phyloP scores from a whole-genome alignment of 2,113 vertebrate species.

The Tursiops truncatus region DNA sequence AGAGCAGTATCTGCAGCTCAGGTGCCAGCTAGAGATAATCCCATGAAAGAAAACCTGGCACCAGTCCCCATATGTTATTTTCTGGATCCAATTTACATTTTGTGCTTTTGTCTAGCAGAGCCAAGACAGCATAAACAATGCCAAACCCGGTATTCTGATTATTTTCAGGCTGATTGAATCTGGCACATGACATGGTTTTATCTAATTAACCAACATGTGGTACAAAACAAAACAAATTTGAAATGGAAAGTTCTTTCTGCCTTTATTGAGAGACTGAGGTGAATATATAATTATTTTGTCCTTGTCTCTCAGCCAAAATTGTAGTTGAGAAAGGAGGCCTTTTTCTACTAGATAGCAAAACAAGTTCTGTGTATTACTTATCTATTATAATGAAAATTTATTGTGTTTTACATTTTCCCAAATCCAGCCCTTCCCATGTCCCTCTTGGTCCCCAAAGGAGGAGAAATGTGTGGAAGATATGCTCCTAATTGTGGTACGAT shows the following conservation, averaged over 20 bases:
- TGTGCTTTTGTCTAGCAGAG: conserved; percentile 65
- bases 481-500: background rate
- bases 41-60: conserved; percentile 70
- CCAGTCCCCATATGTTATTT: conserved; percentile 1
- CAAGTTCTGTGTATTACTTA: conserved; percentile 40
- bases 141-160: conserved; percentile 78
- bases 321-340: conserved; percentile 28
- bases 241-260: conserved; percentile 74
- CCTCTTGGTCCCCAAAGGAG: background rate
- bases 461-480: background rate
- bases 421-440: conserved; percentile 15
- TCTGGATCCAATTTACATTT: conserved; percentile 74
- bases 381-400: conserved; percentile 58
- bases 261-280: conserved; percentile 69
- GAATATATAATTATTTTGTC: conserved; percentile 75
- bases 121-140: conserved; percentile 72
- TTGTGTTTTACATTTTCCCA: conserved; percentile 48
- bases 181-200: conserved; percentile 80
- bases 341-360: conserved; percentile 49
- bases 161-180: conserved; percentile 80
- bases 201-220: conserved; percentile 82
- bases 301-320: conserved; percentile 65
- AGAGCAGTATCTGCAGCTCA: conserved; percentile 6
- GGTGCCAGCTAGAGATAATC: conserved; percentile 69
- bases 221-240: conserved; percentile 81